Percentiles rank a stretch among this genome's conserved stretches.
These are phyloP conservation scores for Telmatherina bonti DNA, from an alignment of 2,797 vertebrate species.

Conservation along the genomic window DNA sequence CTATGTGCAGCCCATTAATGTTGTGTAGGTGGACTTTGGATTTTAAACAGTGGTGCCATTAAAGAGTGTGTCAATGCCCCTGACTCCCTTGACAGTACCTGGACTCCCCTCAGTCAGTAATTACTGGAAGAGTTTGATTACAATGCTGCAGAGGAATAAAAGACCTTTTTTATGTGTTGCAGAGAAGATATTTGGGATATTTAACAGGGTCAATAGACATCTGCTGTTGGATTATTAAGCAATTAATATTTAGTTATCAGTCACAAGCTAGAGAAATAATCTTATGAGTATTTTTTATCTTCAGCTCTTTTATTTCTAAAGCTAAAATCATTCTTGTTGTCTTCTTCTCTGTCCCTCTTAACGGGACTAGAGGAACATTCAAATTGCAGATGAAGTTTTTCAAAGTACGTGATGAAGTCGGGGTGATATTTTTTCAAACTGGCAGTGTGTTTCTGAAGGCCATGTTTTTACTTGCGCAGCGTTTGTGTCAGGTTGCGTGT, in stretches of 20 bases:
- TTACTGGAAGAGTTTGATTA: conserved; percentile 66
- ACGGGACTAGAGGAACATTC: too few relatives aligned
- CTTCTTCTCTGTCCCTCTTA: conserved; percentile 38
- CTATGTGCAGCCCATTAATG: conserved; percentile 71
- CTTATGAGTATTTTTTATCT: conserved; percentile 25
- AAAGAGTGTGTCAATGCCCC: conserved; percentile 56
- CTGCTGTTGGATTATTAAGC: too few relatives aligned
- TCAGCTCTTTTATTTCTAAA: conserved; percentile 13
- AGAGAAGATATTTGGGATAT: conserved; percentile 24
- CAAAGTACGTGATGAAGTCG: too few relatives aligned
- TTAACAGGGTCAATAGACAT: conserved; percentile 10
- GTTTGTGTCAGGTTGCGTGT: too few relatives aligned
- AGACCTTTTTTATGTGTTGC: conserved; percentile 35
- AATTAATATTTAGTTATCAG: too few relatives aligned
- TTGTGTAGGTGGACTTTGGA: conserved; percentile 66
- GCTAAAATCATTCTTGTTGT: conserved; percentile 13
- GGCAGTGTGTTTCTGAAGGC: too few relatives aligned
- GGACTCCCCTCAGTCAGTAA: conserved; percentile 63
- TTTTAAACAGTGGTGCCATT: conserved; percentile 66
- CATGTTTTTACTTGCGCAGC: too few relatives aligned
- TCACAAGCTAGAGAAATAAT: background rate
- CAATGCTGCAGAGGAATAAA: conserved; percentile 49
- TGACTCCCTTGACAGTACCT: conserved; percentile 53
- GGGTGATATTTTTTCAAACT: too few relatives aligned
- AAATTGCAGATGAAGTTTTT: too few relatives aligned